Percentiles rank a stretch among this genome's conserved stretches.
These are phyloP conservation scores for Saccostrea echinata DNA, from an alignment of 1,140 invertebrate genomes.

Conservation along the genomic window DNA sequence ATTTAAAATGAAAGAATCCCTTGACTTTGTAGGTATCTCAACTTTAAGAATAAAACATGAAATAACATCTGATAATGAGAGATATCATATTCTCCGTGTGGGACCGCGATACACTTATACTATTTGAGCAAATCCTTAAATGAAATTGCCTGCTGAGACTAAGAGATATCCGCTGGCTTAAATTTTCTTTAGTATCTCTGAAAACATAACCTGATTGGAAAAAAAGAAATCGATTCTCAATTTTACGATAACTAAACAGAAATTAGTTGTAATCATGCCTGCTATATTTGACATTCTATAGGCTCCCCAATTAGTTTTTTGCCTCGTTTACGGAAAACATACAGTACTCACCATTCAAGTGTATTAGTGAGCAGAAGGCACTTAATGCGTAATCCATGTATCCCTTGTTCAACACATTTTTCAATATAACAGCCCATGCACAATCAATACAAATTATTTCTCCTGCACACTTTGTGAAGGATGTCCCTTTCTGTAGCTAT, in stretches of 20 bases:
- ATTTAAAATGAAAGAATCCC: constrained; percentile 25
- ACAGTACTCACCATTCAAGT: constrained; percentile 33
- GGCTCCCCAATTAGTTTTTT: neutral
- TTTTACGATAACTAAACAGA: neutral
- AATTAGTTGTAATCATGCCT: constrained; percentile 16
- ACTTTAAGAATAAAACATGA: neutral
- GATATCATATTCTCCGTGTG: neutral
- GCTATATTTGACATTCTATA: constrained; percentile 7
- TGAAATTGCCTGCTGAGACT: constrained; percentile 6
- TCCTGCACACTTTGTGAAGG: constrained; percentile 4
- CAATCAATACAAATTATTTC: constrained; percentile 35
- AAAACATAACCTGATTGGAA: neutral
- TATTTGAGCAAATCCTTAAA: constrained; percentile 10
- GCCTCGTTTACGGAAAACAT: neutral
- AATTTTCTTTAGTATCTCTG: neutral
- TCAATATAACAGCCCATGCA: neutral
- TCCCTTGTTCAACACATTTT: constrained; percentile 3
- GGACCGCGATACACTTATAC: neutral
- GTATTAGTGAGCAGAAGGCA: constrained; percentile 15
- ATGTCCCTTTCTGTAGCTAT: neutral
- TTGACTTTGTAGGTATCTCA: neutral
- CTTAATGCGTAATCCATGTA: constrained; percentile 38
- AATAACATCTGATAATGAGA: neutral
- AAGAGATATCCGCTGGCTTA: neutral
- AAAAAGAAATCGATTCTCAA: constrained; percentile 9